These are phyloP conservation scores for Suricata suricatta DNA, from an alignment of 2,113 vertebrate genomes.

Conservation along the genomic window DNA sequence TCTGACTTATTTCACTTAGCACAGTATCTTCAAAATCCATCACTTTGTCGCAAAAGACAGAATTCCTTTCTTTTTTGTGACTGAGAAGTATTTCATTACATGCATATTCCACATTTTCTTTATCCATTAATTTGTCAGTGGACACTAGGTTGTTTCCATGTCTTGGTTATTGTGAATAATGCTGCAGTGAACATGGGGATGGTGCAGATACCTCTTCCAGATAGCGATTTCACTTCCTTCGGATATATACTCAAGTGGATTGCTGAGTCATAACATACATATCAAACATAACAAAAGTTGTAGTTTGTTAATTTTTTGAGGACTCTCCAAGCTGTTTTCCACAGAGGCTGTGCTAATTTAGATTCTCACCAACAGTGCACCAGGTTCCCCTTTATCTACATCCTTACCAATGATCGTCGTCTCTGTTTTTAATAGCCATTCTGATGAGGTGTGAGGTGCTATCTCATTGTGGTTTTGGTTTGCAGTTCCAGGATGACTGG, in stretches of 20 bases:
- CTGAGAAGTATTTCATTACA: neutral
- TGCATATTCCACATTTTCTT: neutral
- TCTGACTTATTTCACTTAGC: neutral
- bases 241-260: neutral
- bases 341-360: neutral
- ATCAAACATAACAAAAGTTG: no score
- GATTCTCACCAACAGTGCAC: neutral
- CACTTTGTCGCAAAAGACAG: neutral
- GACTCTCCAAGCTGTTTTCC: neutral
- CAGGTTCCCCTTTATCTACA: neutral
- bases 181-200: neutral
- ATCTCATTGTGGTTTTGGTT: neutral
- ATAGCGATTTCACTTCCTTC: neutral
- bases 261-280: neutral
- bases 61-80: neutral
- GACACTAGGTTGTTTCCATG: neutral
- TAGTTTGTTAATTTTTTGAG: neutral
- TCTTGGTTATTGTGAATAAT: neutral
- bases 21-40: neutral
- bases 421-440: neutral
- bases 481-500: neutral
- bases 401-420: neutral
- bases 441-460: neutral
- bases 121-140: neutral
- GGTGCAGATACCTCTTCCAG: neutral